Evolutionary conservation across 2,113 vertebrate genomes (phyloP).

Genomic region (Hylia prasina): DNA sequence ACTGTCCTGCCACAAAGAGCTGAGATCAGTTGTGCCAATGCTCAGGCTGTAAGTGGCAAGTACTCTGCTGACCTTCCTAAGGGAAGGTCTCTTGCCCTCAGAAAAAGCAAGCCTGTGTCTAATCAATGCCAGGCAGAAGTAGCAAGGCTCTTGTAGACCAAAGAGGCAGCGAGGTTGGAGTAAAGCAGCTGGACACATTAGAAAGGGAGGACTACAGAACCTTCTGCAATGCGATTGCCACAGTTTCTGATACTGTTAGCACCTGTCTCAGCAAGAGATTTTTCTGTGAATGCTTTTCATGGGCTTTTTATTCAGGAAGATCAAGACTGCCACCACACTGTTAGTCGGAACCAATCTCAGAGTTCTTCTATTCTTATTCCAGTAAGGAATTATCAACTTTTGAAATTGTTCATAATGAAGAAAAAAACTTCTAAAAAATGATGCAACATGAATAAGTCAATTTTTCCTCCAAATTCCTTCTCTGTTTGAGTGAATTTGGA

Average conservation of each 20-base stretch:
- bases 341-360: neutral
- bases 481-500: neutral
- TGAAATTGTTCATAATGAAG: neutral
- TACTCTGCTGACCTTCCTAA: neutral
- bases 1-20: neutral
- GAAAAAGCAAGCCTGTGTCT: neutral
- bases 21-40: neutral
- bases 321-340: neutral
- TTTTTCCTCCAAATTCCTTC: neutral
- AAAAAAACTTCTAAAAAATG: neutral
- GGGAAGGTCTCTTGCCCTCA: neutral
- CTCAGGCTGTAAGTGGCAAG: neutral
- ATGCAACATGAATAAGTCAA: neutral
- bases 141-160: neutral
- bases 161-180: neutral
- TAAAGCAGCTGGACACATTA: neutral
- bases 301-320: neutral
- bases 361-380: neutral
- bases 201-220: neutral
- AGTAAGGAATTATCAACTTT: neutral
- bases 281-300: neutral
- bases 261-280: neutral
- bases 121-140: neutral
- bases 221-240: neutral
- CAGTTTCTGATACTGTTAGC: neutral